Evolutionary conservation across 1,140 invertebrate species (phyloP), one percentile per base, ranked within the genome.

Genomic region (Tetramorium alpestre): DNA sequence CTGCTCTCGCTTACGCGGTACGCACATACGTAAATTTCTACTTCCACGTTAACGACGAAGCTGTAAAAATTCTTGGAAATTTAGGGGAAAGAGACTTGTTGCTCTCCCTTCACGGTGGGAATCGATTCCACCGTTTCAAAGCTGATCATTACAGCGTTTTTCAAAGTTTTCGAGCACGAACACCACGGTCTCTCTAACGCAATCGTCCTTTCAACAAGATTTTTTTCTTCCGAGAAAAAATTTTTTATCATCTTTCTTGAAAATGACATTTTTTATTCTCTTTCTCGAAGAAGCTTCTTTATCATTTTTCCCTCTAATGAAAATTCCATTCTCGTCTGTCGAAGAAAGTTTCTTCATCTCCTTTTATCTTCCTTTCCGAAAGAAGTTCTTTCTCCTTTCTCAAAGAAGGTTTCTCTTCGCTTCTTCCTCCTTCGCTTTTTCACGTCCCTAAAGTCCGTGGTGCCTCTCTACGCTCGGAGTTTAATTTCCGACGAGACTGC

Each of bases 61-160:
- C 88, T 88, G 89, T 93, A 92, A 92, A 92, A 93, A 92, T 77
- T 54, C 69, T 87, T 91, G 88, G 78, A 88, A 90, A 89, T 86
- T 86, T 16, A 33, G 5, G 28, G 73, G 56, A 81, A 89, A 80
- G 18, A 60, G 58, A 10, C 47, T 25, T 49, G 22, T 25, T 28
- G 6, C 11, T 49, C n/a, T 60, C 44, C 56, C n/a, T 49, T 47
- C 49, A 18, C 51, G n/a, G 8, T 62, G 11, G 16, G 3, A 58
- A 72, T 4, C 60, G 65, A 33, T 41, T 54, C 33, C 77, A 70
- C 38, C 38, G 3, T 7, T 82, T 58, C 18, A 58, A 73, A 72
- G 65, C 54, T 62, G 33, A 58, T 28, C 65, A 22, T 22, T 56
- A 70, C 18, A 64, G 49, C 8, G 11, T 82, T 54, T 80, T 69